Evolutionary conservation across 2,113 vertebrate species (phyloP).

Genomic region (Triplophysa dalaica): DNA sequence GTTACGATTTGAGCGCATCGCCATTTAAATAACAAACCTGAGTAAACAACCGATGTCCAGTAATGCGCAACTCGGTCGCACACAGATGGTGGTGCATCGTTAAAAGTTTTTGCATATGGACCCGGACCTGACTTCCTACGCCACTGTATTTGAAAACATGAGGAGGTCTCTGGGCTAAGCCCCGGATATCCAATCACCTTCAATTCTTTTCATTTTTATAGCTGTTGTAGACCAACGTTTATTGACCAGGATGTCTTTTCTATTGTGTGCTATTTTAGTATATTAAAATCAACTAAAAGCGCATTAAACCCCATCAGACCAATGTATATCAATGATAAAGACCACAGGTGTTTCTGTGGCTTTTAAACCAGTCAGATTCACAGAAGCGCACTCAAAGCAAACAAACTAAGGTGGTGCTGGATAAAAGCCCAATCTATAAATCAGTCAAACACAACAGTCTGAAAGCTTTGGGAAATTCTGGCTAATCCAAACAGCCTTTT

Average conservation of each 20-base stretch:
- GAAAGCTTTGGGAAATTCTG: not conserved
- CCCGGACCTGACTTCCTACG: no score
- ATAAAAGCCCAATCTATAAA: not conserved
- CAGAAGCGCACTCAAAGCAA: conserved; percentile 14
- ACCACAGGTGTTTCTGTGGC: not conserved
- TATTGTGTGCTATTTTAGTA: not conserved
- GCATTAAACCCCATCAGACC: not conserved
- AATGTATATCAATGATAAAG: not conserved
- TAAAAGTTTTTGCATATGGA: no score
- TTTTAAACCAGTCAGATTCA: not conserved
- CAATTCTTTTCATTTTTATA: not conserved
- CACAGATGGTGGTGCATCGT: no score
- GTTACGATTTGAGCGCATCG: no score
- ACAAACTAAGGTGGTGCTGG: not conserved
- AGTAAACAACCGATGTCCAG: no score
- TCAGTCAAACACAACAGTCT: not conserved
- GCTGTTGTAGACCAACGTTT: not conserved
- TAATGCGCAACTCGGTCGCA: no score
- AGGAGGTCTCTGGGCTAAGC: no score
- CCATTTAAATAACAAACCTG: no score
- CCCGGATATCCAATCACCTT: no score
- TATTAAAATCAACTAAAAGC: not conserved
- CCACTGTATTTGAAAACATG: no score
- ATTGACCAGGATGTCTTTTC: not conserved
- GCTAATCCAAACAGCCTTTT: conserved; percentile 7